Percentiles rank a stretch among this genome's conserved stretches.
Conservation (phyloP, 2,797 vertebrate species). For the Fistularia commersonii region DNA sequence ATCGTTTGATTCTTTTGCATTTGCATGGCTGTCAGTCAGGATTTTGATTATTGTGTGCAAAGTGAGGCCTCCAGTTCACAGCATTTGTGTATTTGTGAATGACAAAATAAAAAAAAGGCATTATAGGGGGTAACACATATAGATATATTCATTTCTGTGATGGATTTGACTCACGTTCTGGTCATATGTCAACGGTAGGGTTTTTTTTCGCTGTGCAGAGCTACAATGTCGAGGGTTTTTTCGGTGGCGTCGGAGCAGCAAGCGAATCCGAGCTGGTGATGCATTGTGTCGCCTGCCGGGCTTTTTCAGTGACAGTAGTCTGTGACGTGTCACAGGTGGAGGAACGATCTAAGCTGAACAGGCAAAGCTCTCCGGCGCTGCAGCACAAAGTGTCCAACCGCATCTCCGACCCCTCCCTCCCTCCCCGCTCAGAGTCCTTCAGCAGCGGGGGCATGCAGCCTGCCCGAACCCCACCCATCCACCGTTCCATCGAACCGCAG, state of each 20-base stretch:
- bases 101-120: no score
- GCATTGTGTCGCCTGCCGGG: slow-evolving; percentile 22
- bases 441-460: slow-evolving; percentile 89
- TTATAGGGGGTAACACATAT: no score
- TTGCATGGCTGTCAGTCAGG: neutral
- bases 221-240: slow-evolving; percentile 21
- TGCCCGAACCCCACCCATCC: slow-evolving; percentile 86
- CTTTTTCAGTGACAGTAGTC: slow-evolving; percentile 48
- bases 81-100: no score
- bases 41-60: no score
- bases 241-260: slow-evolving; percentile 20
- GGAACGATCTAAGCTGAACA: slow-evolving; percentile 93
- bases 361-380: slow-evolving; percentile 92
- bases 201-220: slow-evolving; percentile 3
- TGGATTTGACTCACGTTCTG: no score
- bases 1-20: no score
- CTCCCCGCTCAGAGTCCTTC: slow-evolving; percentile 93
- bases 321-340: slow-evolving; percentile 83
- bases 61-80: no score
- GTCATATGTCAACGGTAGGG: no score
- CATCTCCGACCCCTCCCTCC: slow-evolving; percentile 91
- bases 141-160: no score
- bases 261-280: slow-evolving; percentile 5
- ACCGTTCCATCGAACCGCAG: slow-evolving; percentile 88
- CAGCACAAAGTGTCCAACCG: slow-evolving; percentile 92